Evolutionary conservation across 2,888 invertebrate genomes (phyloP).

Genomic region (Eupithecia insigniata): DNA sequence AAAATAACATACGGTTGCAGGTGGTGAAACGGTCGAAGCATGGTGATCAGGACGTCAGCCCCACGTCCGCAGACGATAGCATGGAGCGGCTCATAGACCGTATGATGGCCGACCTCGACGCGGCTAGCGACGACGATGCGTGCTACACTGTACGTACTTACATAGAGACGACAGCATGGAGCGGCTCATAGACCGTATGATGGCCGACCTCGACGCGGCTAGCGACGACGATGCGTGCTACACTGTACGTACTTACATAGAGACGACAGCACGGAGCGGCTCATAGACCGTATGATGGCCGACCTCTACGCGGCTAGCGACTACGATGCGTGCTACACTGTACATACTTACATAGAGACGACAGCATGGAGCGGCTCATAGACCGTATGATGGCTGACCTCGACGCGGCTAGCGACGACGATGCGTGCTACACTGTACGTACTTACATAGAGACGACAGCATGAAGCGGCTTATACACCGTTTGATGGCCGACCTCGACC

Average conservation of each 20-base stretch:
- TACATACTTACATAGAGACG: slow-evolving; percentile 50
- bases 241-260: slow-evolving; percentile 56
- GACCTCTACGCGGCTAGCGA: too few relatives aligned
- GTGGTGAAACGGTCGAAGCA: slow-evolving; percentile 68
- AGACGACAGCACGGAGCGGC: too few relatives aligned
- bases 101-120: slow-evolving; percentile 76
- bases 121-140: slow-evolving; percentile 74
- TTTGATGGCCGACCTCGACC: too few relatives aligned
- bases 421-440: slow-evolving; percentile 69
- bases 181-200: slow-evolving; percentile 77
- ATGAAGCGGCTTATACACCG: too few relatives aligned
- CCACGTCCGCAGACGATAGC: slow-evolving; percentile 55
- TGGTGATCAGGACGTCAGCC: slow-evolving; percentile 46
- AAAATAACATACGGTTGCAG: slow-evolving; percentile 45
- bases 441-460: too few relatives aligned
- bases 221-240: slow-evolving; percentile 73
- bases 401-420: slow-evolving; percentile 74
- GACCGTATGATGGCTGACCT: slow-evolving; percentile 79
- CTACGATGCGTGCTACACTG: slow-evolving; percentile 72
- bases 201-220: slow-evolving; percentile 73
- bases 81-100: slow-evolving; percentile 79
- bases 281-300: too few relatives aligned
- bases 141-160: slow-evolving; percentile 63
- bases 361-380: slow-evolving; percentile 75
- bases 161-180: slow-evolving; percentile 72